These are phyloP conservation scores for Scolanthus callimorphus DNA, from an alignment of 92 coral and sea anemone genomes.

Conservation along the genomic window DNA sequence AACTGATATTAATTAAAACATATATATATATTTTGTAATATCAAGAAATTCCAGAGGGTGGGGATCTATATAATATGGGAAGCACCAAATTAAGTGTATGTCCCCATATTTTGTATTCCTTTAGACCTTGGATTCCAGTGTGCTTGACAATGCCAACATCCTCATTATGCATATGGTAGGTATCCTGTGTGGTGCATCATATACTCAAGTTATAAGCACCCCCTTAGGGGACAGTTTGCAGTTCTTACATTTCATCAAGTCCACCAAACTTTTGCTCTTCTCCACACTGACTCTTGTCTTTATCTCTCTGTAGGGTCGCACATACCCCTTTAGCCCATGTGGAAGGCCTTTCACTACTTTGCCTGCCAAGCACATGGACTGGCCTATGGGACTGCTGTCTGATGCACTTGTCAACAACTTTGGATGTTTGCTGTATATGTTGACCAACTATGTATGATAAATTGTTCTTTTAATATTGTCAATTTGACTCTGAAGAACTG, in stretches of 20 bases:
- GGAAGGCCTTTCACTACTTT: conserved; percentile 82
- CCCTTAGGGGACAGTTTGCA: too few relatives aligned
- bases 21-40: too few relatives aligned
- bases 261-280: not conserved
- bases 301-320: conserved; percentile 88
- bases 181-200: too few relatives aligned
- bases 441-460: conserved; percentile 71
- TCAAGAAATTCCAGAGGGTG: too few relatives aligned
- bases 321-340: conserved; percentile 90
- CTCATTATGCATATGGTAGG: conserved; percentile 94
- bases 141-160: conserved; percentile 73
- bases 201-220: too few relatives aligned
- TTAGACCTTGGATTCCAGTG: conserved; percentile 73
- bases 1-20: too few relatives aligned
- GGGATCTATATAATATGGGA: too few relatives aligned
- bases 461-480: too few relatives aligned
- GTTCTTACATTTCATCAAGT: too few relatives aligned
- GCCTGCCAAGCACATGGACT: conserved; percentile 73
- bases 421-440: conserved; percentile 62
- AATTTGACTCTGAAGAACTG: too few relatives aligned
- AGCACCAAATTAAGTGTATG: too few relatives aligned
- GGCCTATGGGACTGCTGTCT: conserved; percentile 40
- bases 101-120: not conserved
- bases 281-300: too few relatives aligned
- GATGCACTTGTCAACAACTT: conserved; percentile 76